phyloP scores from a whole-genome alignment of 1,140 invertebrate species.

The Drosophila prosaltans region DNA sequence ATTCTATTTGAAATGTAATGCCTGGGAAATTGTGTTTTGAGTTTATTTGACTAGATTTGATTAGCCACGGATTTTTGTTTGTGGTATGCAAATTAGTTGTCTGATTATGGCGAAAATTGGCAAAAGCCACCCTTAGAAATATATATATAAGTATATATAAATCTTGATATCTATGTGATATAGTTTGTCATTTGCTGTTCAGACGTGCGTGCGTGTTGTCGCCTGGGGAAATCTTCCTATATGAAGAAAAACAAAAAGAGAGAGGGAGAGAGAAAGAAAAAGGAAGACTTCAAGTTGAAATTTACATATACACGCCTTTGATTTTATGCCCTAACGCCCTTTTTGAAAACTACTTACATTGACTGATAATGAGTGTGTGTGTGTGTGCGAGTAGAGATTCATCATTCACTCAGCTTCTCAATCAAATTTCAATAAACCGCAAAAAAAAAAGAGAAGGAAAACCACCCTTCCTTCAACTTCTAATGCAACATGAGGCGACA shows the following conservation, averaged over 20 bases:
- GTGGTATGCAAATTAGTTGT: conserved; percentile 72
- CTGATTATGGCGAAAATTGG: conserved; percentile 74
- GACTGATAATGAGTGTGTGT: conserved; percentile 29
- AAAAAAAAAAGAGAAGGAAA: neutral
- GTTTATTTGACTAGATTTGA: conserved; percentile 60
- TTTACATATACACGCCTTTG: conserved; percentile 47
- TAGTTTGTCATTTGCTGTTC: conserved; percentile 7
- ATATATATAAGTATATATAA: too few relatives aligned
- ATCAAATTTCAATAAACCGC: conserved; percentile 67
- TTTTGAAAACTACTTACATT: conserved; percentile 28
- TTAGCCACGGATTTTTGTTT: conserved; percentile 55
- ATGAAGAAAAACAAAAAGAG: neutral
- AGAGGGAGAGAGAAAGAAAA: too few relatives aligned
- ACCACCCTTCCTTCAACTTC: conserved; percentile 47
- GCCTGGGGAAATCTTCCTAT: conserved; percentile 48
- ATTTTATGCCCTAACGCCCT: conserved; percentile 58
- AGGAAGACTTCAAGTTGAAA: neutral
- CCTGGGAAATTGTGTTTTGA: conserved; percentile 56
- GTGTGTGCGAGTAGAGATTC: conserved; percentile 25
- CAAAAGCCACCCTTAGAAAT: conserved; percentile 27
- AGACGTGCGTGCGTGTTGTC: conserved; percentile 7
- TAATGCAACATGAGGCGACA: conserved; percentile 7
- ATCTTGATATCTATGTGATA: neutral
- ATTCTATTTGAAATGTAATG: conserved; percentile 52
- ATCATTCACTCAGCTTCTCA: conserved; percentile 50